Evolutionary conservation across 2,113 vertebrate species (phyloP).

Genomic region (Drymodes brunneopygia): DNA sequence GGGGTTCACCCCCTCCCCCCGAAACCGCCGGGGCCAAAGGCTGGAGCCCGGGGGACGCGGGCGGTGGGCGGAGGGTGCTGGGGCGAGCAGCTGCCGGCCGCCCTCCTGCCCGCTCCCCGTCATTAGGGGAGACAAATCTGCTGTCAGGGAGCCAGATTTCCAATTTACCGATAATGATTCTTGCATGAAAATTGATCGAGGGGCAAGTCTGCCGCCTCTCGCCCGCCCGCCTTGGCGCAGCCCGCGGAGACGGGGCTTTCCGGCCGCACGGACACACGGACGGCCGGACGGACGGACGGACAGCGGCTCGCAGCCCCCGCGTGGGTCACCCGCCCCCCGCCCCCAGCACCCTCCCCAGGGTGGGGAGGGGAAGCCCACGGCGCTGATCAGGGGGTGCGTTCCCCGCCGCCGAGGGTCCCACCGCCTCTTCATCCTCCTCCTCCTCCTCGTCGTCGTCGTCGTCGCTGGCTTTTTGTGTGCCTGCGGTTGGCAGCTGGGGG

Average conservation of each 20-base stretch:
- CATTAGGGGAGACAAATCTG: constrained; percentile 89
- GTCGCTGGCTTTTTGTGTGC: constrained; percentile 28
- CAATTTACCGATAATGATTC: constrained; percentile 88
- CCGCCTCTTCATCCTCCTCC: background rate
- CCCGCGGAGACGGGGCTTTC: constrained; percentile 57
- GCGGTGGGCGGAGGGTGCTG: constrained; percentile 42
- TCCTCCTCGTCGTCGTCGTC: background rate
- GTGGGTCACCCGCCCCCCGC: background rate
- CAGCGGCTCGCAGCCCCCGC: background rate
- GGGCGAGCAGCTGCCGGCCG: constrained; percentile 77
- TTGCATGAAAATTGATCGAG: constrained; percentile 85
- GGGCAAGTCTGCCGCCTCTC: constrained; percentile 60
- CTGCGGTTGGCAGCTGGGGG: constrained; percentile 68
- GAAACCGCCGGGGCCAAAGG: background rate
- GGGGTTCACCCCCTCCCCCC: background rate
- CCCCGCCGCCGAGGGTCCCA: background rate
- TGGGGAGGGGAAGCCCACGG: background rate
- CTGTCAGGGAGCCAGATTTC: constrained; percentile 86
- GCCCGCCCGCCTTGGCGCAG: constrained; percentile 51
- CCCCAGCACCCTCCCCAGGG: background rate
- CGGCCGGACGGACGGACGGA: background rate
- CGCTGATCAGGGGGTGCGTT: background rate
- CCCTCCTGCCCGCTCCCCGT: constrained; percentile 80
- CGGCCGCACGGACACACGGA: background rate
- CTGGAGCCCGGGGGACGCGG: background rate